Evolutionary conservation across 1,140 invertebrate species (phyloP), one percentile per base, ranked within the genome.

Genomic region (Aphaenogaster ashmeadi): DNA sequence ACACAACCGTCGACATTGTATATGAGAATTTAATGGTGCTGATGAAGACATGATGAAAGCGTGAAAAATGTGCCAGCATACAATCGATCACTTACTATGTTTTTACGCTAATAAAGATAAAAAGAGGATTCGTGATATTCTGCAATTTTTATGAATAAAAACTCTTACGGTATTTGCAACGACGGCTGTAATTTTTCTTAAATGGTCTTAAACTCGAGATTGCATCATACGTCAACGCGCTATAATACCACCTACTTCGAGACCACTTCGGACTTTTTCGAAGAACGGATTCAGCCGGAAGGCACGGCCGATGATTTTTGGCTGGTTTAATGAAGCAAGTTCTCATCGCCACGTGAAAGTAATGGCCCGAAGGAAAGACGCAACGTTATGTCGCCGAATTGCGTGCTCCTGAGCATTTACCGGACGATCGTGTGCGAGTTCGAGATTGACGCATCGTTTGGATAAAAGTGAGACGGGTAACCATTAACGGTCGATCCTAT

Each of bases 191-290:
- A 27, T 3, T 54, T 69, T 80, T 80, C 5, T 80, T 58, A 80
- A 69, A 72, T 13, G 18, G 9, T 18, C n/a, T 41, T 56, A 56
- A 62, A 62, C 62, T 33, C 9, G 1, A 27, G 36, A 54, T 56
- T 7, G 44, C 9, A 8, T 38, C 6, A 36, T 54, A n/a, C 41
- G 27, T 54, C 56, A 36, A 44, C 15, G n/a, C 47, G 41, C 9
- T 60, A 36, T 41, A 21, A 13, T 71, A n/a, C 62, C 81, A 74
- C 58, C 72, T 67, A 77, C 47, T 2, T n/a, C 27, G 74, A 60
- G 89, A 90, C 87, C 87, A 91, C 89, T 86, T 58, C 21, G 56
- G 27, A 62, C 27, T 41, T 86, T 54, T 86, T 81, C 75, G 62
- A 54, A 15, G 89, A 86, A 90, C n/a, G n/a, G 44, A 71, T 8